These are phyloP conservation scores for Hipparchia sbordonii DNA, from an alignment of 2,888 invertebrate genomes.

Conservation along the genomic window DNA sequence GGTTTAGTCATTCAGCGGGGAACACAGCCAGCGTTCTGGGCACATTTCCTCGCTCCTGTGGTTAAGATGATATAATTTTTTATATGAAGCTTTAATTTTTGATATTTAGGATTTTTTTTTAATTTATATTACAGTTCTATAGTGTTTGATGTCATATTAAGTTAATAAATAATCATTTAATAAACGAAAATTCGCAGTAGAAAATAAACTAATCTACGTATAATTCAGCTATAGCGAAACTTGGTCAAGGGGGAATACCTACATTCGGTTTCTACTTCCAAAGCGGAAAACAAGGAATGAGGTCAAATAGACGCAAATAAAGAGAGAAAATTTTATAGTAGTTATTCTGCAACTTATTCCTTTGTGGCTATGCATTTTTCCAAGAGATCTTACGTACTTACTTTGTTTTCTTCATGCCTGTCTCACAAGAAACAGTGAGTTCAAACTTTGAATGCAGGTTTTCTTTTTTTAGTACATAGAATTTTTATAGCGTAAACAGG, in stretches of 20 bases:
- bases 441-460: neutral
- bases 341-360: constrained; percentile 30
- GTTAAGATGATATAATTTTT: no score
- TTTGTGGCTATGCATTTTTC: constrained; percentile 24
- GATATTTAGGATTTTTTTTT: no score
- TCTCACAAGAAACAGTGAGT: constrained; percentile 13
- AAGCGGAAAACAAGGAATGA: constrained; percentile 31
- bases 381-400: constrained; percentile 16
- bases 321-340: constrained; percentile 30
- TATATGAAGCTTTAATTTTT: no score
- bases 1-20: no score
- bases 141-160: no score
- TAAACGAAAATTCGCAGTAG: no score
- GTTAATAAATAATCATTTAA: no score
- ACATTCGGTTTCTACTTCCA: constrained; percentile 24
- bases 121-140: no score
- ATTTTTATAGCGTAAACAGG: neutral
- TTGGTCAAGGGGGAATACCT: constrained; percentile 21
- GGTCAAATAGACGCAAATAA: constrained; percentile 34
- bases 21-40: no score
- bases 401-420: constrained; percentile 10
- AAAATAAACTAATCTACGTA: no score
- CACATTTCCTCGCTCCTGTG: no score
- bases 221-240: neutral
- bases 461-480: neutral